These are phyloP conservation scores for Drosophila saltans DNA, from an alignment of 1,140 invertebrate species.

Conservation along the genomic window DNA sequence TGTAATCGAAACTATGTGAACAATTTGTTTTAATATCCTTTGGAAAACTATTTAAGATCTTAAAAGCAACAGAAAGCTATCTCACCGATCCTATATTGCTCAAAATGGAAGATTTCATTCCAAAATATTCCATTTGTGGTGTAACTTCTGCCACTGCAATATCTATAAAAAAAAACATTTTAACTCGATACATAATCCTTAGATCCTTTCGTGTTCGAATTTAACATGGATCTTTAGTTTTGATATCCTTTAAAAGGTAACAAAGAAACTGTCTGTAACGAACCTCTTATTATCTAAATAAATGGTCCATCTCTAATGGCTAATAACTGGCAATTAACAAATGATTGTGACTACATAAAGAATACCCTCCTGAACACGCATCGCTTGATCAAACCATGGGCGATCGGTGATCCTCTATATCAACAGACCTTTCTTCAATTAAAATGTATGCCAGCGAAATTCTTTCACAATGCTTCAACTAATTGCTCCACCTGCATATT, in stretches of 20 bases:
- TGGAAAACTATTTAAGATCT: too few species aligned
- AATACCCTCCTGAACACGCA: slow-evolving; percentile 39
- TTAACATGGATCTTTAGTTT: neutral
- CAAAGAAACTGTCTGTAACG: neutral
- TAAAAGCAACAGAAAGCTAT: too few species aligned
- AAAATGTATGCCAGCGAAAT: neutral
- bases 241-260: neutral
- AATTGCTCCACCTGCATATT: slow-evolving; percentile 71
- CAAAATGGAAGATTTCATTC: too few species aligned
- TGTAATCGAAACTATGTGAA: too few species aligned
- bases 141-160: too few species aligned
- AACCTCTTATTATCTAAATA: slow-evolving; percentile 22
- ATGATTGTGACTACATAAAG: slow-evolving; percentile 19
- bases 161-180: too few species aligned
- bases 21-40: too few species aligned
- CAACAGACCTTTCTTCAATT: too few species aligned
- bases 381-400: slow-evolving; percentile 35
- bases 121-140: too few species aligned
- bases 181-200: neutral
- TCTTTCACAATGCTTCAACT: slow-evolving; percentile 29
- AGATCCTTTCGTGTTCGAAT: neutral
- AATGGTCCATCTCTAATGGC: slow-evolving; percentile 43
- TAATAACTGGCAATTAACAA: slow-evolving; percentile 29
- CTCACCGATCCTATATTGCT: too few species aligned
- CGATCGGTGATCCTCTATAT: slow-evolving; percentile 33